phyloP scores from a whole-genome alignment of 2,113 vertebrate genomes.

The Sardina pilchardus region DNA sequence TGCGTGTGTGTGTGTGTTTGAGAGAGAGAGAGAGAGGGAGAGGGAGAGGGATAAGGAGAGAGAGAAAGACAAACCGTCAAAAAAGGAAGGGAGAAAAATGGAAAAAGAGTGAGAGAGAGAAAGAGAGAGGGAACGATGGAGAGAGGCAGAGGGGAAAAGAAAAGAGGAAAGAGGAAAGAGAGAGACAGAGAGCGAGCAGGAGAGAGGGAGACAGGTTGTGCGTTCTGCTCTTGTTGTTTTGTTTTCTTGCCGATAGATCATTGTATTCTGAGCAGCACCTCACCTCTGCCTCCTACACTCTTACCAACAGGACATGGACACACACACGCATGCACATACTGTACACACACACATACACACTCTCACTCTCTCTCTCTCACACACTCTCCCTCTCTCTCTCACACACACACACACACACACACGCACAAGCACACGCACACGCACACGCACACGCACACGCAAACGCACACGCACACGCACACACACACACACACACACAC shows the following conservation, averaged over 20 bases:
- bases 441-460: background rate
- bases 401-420: conserved; percentile 29
- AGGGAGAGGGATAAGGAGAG: background rate
- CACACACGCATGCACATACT: background rate
- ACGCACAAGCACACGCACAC: background rate
- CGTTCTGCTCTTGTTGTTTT: no score
- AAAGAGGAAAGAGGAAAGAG: background rate
- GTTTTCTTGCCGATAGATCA: no score
- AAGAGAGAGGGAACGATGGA: background rate
- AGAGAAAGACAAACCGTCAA: no score
- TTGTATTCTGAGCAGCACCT: no score
- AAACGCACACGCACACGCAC: background rate
- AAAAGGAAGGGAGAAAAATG: background rate
- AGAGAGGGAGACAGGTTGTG: background rate
- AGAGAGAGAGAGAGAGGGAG: background rate
- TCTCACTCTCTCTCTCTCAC: no score
- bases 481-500: conserved; percentile 7
- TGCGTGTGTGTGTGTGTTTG: no score
- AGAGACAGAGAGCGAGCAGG: background rate
- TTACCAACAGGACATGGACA: conserved; percentile 2
- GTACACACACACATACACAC: conserved; percentile 18
- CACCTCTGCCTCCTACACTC: background rate
- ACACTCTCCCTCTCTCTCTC: background rate
- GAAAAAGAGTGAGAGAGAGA: background rate
- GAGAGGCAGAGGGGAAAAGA: no score